Evolutionary conservation across 2,113 vertebrate genomes (phyloP), one percentile per base, ranked within the genome.

Genomic region (Carollia perspicillata): DNA sequence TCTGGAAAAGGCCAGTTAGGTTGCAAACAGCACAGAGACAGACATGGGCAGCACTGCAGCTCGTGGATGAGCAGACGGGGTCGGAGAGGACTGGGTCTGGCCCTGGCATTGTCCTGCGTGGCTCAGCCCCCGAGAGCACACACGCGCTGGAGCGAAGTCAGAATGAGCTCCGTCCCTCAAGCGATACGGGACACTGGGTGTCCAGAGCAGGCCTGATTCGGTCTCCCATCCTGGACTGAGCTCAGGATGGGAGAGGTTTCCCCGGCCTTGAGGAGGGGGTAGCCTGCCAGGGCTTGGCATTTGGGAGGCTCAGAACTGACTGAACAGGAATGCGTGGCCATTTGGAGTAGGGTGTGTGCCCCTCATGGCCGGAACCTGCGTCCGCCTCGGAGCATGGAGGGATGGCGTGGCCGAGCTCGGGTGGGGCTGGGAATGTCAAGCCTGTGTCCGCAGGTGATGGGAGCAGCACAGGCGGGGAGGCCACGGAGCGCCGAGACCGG

Each of bases 1-100:
- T 37, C 35, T 77, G 26, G 17, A 69, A 78, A 83, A 78, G 75
- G 30, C 22, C 6, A 1, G 42, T 40, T n/a, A 0, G 66, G 33
- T n/a, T 83, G 58, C 33, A 72, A 81, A 58, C n/a, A 75, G 72
- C 20, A 3, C 17, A 0, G 72, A 74, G 49, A 35, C 72, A 42
- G 42, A 26, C 17, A 37, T 16, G 1, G 0, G 0, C 18, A 23
- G 63, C 16, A 4, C 47, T 33, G 11, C 7, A 16, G 4, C 44
- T 69, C 30, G 33, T 2, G 9, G 58, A 22, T 44, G 30, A 44
- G 33, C 71, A 49, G 81, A 35, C 10, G 12, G 17, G 18, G 22
- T 16, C 6, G 17, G 49, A 44, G 20, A 3, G 10, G 37, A 22
- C 77, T 53, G 17, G 42, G 11, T 23, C 33, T 3, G 42, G 63